Conservation (phyloP, 1,140 invertebrate species). For the Sitophilus oryzae region DNA sequence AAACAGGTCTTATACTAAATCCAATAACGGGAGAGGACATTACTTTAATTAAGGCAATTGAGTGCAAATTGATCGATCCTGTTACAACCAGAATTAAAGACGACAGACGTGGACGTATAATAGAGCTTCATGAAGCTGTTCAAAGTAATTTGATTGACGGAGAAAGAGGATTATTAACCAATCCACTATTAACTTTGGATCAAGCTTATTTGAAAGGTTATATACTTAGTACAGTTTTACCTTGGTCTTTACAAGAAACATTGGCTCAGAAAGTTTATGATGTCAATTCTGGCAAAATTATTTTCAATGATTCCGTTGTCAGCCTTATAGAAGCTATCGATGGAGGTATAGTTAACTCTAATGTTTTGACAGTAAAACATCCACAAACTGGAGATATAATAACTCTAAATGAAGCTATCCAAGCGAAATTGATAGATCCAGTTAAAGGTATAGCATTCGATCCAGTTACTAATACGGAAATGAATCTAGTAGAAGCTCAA, state of each 20-base stretch:
- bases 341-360: constrained; percentile 66
- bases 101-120: constrained; percentile 59
- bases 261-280: constrained; percentile 78
- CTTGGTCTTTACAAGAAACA: constrained; percentile 79
- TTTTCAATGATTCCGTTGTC: constrained; percentile 61
- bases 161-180: constrained; percentile 59
- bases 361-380: constrained; percentile 76
- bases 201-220: constrained; percentile 72
- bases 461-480: constrained; percentile 63
- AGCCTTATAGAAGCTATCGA: constrained; percentile 76
- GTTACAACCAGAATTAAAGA: constrained; percentile 67
- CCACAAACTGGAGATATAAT: constrained; percentile 71
- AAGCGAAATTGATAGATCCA: constrained; percentile 73
- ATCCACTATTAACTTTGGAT: constrained; percentile 67
- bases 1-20: constrained; percentile 72
- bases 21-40: constrained; percentile 70
- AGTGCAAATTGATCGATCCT: constrained; percentile 65
- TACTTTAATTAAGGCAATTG: constrained; percentile 65
- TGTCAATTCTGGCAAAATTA: constrained; percentile 65
- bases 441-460: constrained; percentile 71
- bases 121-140: constrained; percentile 64
- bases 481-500: constrained; percentile 72
- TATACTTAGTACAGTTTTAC: constrained; percentile 67
- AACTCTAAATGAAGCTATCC: constrained; percentile 74
- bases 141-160: constrained; percentile 64